Evolutionary conservation across 2,797 vertebrate genomes (phyloP), one percentile per base, ranked within the genome.

Genomic region (Merluccius polli): DNA sequence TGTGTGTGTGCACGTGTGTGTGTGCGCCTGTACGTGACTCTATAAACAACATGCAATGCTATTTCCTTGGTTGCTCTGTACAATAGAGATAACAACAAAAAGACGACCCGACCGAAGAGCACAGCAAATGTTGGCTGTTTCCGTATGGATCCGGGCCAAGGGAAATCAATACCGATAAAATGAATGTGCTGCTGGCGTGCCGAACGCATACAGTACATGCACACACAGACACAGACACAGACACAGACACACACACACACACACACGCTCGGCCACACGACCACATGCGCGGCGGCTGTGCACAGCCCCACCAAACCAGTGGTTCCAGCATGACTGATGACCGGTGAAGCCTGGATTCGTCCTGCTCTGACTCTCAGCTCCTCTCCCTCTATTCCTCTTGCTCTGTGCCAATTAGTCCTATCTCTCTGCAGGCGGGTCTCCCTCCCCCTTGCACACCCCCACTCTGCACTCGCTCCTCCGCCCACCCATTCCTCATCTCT

Each of bases 331-430:
- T 92, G 90, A 92, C 84, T 83, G 89, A 92, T 93, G 87, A 91
- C 76, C 79, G 73, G 30, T 83, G 87, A 85, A 84, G 86, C 84
- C 38, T 75, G 0, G 82, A 79, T 83, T 86, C 86, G 86, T 89
- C 35, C 0, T 80, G 86, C 88, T 82, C 83, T 83, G 74, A 78
- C 80, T 21, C 32, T 24, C 77, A 73, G 81, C 81, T 82, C 74
- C 83, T 81, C 81, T 59, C 52, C 24, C 52, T 59, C 52, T 24
- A 59, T 82, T 81, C 82, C 83, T 80, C 80, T 73, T 75, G 80
- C 73, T 85, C 76, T 81, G 81, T 84, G 85, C 89, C 91, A 92
- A 92, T 92, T 91, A 92, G 88, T 87, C 72, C 69, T 79, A 76
- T 84, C 27, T 88, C 83, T 84, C 85, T 85, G 75, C 87, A 84